phyloP scores from a whole-genome alignment of 2,797 vertebrate species.

The Aldrovandia affinis region DNA sequence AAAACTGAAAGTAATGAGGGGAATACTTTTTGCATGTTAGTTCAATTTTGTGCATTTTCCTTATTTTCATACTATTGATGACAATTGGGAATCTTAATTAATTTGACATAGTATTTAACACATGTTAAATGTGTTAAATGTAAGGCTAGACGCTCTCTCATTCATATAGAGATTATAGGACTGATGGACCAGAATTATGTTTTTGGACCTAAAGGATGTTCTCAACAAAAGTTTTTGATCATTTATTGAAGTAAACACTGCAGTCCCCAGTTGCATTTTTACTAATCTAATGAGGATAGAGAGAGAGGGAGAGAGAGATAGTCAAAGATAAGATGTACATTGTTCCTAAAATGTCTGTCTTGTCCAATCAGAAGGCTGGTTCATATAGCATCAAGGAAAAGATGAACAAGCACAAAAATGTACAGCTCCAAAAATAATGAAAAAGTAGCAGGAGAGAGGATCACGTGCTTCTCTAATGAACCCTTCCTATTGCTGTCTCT shows the following conservation, averaged over 20 bases:
- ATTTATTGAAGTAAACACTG: background rate
- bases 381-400: background rate
- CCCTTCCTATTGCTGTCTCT: conserved; percentile 46
- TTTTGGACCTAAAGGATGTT: conserved; percentile 47
- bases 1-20: too few species aligned
- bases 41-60: background rate
- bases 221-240: background rate
- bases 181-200: conserved; percentile 76
- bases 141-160: conserved; percentile 63
- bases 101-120: conserved; percentile 66
- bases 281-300: background rate
- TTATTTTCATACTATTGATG: background rate
- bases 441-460: background rate
- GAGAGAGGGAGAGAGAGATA: background rate
- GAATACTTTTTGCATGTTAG: too few species aligned
- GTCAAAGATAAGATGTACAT: background rate
- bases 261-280: background rate
- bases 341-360: background rate
- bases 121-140: conserved; percentile 62
- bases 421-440: background rate
- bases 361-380: background rate
- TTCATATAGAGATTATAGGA: conserved; percentile 73
- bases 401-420: background rate
- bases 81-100: conserved; percentile 31
- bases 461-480: background rate